Evolutionary conservation across 37 sponge, comb jelly and placozoan genomes (phyloP).

Genomic region (Oopsacas minuta): DNA sequence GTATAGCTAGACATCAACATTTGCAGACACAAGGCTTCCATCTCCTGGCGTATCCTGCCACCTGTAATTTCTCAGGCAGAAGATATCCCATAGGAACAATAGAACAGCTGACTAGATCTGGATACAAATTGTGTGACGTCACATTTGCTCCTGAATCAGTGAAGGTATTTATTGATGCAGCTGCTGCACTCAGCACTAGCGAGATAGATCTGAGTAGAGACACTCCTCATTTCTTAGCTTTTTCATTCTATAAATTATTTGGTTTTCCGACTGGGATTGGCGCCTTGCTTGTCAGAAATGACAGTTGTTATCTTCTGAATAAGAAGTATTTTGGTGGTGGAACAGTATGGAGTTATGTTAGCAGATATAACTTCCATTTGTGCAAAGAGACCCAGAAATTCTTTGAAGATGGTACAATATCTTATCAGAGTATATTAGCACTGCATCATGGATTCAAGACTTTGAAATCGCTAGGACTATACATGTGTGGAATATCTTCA

Average conservation of each 20-base stretch:
- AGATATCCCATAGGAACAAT: slow-evolving; percentile 50
- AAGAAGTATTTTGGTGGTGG: slow-evolving; percentile 74
- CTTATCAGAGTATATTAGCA: slow-evolving; percentile 69
- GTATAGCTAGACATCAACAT: background rate
- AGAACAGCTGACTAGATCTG: background rate
- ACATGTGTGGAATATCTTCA: slow-evolving; percentile 30
- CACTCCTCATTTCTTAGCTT: slow-evolving; percentile 62
- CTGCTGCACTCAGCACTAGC: slow-evolving; percentile 50
- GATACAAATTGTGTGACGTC: background rate
- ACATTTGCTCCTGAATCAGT: slow-evolving; percentile 19
- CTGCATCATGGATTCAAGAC: slow-evolving; percentile 62
- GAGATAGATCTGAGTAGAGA: slow-evolving; percentile 46
- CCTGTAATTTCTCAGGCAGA: slow-evolving; percentile 75
- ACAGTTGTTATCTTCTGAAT: slow-evolving; percentile 29
- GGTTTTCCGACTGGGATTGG: slow-evolving; percentile 92
- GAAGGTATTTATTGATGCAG: slow-evolving; percentile 65
- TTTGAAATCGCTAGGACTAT: slow-evolving; percentile 27
- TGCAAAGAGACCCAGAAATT: slow-evolving; percentile 25
- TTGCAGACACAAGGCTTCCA: background rate
- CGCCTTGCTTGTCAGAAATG: slow-evolving; percentile 59
- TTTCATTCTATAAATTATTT: slow-evolving; percentile 92
- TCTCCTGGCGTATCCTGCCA: slow-evolving; percentile 84
- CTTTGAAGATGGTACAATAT: slow-evolving; percentile 74
- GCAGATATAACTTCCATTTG: slow-evolving; percentile 33
- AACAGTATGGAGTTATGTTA: slow-evolving; percentile 52